Evolutionary conservation across 2,113 vertebrate genomes (phyloP), one percentile per base, ranked within the genome.

Genomic region (Sarotherodon lohbergeri): DNA sequence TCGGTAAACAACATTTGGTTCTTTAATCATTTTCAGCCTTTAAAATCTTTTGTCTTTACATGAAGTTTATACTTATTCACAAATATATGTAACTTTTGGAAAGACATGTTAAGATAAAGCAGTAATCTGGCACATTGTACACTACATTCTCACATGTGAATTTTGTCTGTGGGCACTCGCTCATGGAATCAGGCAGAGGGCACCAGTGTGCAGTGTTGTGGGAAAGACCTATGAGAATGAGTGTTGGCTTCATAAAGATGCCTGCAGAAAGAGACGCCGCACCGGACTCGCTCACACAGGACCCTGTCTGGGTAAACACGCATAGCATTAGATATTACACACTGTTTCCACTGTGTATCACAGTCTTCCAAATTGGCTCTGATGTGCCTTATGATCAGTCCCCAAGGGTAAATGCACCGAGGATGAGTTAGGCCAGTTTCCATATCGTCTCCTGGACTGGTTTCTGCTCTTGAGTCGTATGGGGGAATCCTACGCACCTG

Each of bases 161-260:
- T 88, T 85, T 41, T 80, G 13, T 55, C 16, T 82, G 12, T 86
- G n/a, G 84, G 86, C 87, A 88, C 34, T 88, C 73, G 43, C 93
- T 89, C 24, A 2, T 88, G 43, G 50, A 7, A 88, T 80, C 89
- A 97, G 96, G 82, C 93, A 96, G 96, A 93, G 91, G 95, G 94
- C 88, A 79, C 94, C 96, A 94, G 96, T 96, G 95, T 97, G 96
- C 91, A 97, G 96, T 24, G 93, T 96, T 90, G 46, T 96, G 29
- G 96, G 96, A 48, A 96, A 95, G 80, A 96, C 95, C n/a, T 96
- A 95, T 84, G 76, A 81, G 63, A 97, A 91, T 9, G 87, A 95
- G 81, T 96, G 96, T 93, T 90, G 95, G 76, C 92, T 96, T 88
- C 96, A 96, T 86, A 96, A 95, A 87, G 95, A 96, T 68, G 91